A percentile compares a stretch with the other conserved stretches of the same genome.
phyloP scores from a whole-genome alignment of 2,797 vertebrate genomes.

The Graptemys geographica region DNA sequence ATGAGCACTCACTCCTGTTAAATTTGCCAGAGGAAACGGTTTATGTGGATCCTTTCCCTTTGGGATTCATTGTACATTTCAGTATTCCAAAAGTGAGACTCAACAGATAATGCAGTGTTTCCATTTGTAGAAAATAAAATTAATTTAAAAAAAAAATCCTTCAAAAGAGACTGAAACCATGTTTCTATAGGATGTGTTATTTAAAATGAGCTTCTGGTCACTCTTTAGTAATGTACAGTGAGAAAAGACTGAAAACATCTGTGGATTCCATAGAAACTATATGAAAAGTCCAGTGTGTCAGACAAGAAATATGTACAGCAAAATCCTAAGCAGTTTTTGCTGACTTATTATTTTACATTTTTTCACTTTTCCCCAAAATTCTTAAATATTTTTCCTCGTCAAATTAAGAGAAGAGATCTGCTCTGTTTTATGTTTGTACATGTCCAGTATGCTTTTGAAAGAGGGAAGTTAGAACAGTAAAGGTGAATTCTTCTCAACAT shows the following conservation, averaged over 20 bases:
- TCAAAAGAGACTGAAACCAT: slow-evolving; percentile 68
- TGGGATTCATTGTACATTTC: slow-evolving; percentile 74
- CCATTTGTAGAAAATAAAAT: slow-evolving; percentile 71
- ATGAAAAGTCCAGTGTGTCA: slow-evolving; percentile 69
- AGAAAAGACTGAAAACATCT: slow-evolving; percentile 74
- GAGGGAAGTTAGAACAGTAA: slow-evolving; percentile 81
- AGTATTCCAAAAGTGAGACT: slow-evolving; percentile 78
- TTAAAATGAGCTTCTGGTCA: slow-evolving; percentile 47
- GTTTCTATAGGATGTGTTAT: slow-evolving; percentile 65
- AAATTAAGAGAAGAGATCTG: slow-evolving; percentile 76
- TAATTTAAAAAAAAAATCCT: slow-evolving; percentile 69
- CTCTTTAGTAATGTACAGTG: slow-evolving; percentile 63
- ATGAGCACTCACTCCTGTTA: slow-evolving; percentile 77
- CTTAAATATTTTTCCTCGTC: slow-evolving; percentile 77
- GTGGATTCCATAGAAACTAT: slow-evolving; percentile 72
- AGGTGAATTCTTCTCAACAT: slow-evolving; percentile 79
- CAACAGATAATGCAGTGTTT: slow-evolving; percentile 78
- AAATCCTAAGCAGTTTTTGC: slow-evolving; percentile 79
- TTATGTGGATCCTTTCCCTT: slow-evolving; percentile 74
- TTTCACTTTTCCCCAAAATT: slow-evolving; percentile 74
- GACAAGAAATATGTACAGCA: slow-evolving; percentile 76
- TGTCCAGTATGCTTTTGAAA: slow-evolving; percentile 82
- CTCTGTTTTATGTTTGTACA: slow-evolving; percentile 79
- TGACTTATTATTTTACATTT: slow-evolving; percentile 74
- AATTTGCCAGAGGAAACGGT: slow-evolving; percentile 81